phyloP scores from a whole-genome alignment of 2,797 vertebrate genomes.

The Acridotheres tristis region DNA sequence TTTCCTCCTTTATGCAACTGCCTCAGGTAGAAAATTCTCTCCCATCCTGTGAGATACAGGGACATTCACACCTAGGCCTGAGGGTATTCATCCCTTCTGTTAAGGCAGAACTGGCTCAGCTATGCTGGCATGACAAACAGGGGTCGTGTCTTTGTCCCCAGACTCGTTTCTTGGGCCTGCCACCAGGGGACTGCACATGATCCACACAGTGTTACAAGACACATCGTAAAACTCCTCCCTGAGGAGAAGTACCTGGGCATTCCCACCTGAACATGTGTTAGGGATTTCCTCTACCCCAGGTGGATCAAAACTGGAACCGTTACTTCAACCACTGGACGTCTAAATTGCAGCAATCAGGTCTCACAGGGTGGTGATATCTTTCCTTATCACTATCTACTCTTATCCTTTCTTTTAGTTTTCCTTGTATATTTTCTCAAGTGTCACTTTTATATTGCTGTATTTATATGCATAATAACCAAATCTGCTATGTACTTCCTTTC shows the following conservation, averaged over 20 bases:
- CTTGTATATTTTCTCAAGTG: background rate
- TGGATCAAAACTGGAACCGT: background rate
- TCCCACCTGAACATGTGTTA: background rate
- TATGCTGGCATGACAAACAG: fast-evolving
- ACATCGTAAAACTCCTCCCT: background rate
- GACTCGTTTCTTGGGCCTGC: background rate
- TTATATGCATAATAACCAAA: background rate
- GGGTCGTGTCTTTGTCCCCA: background rate
- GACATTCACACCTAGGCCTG: background rate
- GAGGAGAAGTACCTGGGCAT: background rate
- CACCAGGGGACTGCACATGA: background rate
- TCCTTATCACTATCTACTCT: background rate
- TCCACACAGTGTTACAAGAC: background rate
- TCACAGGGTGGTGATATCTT: background rate
- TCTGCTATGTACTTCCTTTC: background rate
- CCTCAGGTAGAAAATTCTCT: background rate
- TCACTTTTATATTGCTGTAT: background rate
- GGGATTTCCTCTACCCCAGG: background rate
- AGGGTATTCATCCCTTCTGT: background rate
- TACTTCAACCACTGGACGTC: background rate
- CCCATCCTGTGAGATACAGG: too few relatives aligned
- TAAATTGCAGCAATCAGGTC: background rate
- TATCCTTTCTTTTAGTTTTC: background rate
- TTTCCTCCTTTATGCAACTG: background rate
- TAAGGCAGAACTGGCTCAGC: background rate